These are phyloP conservation scores for Chaetodon auriga DNA, from an alignment of 2,113 vertebrate genomes.

Conservation along the genomic window DNA sequence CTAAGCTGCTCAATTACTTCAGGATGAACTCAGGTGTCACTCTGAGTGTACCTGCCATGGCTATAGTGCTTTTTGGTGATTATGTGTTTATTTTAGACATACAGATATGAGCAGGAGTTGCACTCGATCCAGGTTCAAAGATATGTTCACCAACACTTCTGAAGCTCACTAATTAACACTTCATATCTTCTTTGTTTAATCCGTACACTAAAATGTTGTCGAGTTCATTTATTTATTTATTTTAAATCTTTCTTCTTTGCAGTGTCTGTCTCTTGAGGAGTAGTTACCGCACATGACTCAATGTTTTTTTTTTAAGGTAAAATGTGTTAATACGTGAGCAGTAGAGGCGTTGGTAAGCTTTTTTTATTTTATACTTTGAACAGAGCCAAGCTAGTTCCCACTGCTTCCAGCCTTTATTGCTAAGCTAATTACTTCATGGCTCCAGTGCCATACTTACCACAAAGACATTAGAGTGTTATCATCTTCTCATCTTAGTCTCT, in stretches of 20 bases:
- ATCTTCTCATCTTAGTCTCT: constrained; percentile 7
- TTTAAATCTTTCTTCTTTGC: too few relatives aligned
- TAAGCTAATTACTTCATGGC: neutral
- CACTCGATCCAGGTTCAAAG: neutral
- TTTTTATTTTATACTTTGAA: neutral
- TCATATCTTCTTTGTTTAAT: neutral
- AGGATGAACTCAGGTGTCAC: constrained; percentile 49
- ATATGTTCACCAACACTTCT: neutral
- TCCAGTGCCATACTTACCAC: neutral
- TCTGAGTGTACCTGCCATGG: constrained; percentile 11
- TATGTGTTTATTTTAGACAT: constrained; percentile 22
- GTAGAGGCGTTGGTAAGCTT: neutral
- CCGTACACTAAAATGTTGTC: neutral
- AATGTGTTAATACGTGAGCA: neutral
- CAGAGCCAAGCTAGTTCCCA: neutral
- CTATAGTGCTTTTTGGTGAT: constrained; percentile 38
- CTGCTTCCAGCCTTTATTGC: neutral
- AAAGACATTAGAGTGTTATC: neutral
- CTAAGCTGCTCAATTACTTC: constrained; percentile 43
- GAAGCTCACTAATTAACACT: neutral
- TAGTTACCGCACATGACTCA: too few relatives aligned
- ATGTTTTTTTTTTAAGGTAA: too few relatives aligned
- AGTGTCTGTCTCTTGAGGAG: too few relatives aligned
- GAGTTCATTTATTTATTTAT: neutral
- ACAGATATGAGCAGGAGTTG: neutral